Evolutionary conservation across 2,113 vertebrate genomes (phyloP).

Genomic region (Cryptomyrus ogoouensis): DNA sequence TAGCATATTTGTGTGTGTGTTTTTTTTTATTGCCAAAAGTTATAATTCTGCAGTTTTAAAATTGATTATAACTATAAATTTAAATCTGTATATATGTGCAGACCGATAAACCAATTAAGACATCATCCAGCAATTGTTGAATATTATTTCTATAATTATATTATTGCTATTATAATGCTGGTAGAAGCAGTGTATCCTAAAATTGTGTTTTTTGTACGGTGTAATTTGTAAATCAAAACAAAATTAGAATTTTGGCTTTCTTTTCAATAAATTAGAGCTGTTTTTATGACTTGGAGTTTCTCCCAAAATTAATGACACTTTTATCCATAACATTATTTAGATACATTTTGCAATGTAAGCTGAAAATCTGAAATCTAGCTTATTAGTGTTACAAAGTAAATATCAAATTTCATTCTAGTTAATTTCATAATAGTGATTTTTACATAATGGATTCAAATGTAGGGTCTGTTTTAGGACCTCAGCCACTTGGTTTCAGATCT

Average conservation of each 20-base stretch:
- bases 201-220: not conserved
- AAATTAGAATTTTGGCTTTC: not conserved
- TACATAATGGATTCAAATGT: not conserved
- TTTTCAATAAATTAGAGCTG: not conserved
- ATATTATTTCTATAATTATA: not conserved
- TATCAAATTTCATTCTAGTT: not conserved
- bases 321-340: not conserved
- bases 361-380: not conserved
- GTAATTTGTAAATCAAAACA: not conserved
- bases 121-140: not conserved
- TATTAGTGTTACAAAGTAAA: not conserved
- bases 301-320: not conserved
- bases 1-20: not conserved
- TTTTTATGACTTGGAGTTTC: not conserved
- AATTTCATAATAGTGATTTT: not conserved
- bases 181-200: not conserved
- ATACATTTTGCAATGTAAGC: not conserved
- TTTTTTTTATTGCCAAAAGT: not conserved
- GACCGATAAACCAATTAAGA: not conserved
- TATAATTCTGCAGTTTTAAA: not conserved
- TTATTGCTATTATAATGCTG: not conserved
- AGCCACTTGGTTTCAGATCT: not conserved
- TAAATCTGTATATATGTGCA: not conserved
- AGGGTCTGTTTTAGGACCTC: not conserved
- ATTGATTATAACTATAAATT: not conserved